A percentile compares a stretch with the other conserved stretches of the same genome.
Conservation (phyloP, 2,888 invertebrate genomes). For the Raillietiella orientalis region DNA sequence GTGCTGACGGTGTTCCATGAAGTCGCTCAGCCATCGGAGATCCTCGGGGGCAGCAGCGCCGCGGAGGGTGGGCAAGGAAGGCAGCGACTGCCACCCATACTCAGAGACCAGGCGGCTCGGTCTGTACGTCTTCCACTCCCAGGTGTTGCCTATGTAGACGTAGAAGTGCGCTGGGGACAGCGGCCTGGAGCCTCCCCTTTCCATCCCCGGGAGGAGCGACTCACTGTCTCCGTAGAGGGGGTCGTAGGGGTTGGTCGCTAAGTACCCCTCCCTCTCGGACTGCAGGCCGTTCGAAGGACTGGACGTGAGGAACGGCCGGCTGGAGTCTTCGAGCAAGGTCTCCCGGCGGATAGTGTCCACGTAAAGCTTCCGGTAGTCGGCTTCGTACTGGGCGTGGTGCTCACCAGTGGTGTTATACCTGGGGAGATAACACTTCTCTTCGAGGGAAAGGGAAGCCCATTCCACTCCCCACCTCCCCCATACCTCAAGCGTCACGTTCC, state of each 20-base stretch:
- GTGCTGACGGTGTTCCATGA: slow-evolving; percentile 53
- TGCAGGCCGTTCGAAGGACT: slow-evolving; percentile 65
- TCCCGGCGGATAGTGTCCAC: slow-evolving; percentile 33
- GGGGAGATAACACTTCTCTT: slow-evolving; percentile 5
- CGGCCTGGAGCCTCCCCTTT: background rate
- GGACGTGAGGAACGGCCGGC: slow-evolving; percentile 38
- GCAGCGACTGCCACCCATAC: slow-evolving; percentile 75
- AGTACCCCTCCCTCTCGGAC: slow-evolving; percentile 35
- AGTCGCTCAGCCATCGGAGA: slow-evolving; percentile 16
- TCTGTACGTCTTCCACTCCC: slow-evolving; percentile 41
- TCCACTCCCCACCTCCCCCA: too few relatives aligned
- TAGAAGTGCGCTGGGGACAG: slow-evolving; percentile 43
- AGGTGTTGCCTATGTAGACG: slow-evolving; percentile 43
- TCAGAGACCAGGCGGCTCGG: slow-evolving; percentile 70
- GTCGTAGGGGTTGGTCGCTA: slow-evolving; percentile 42
- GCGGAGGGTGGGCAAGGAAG: slow-evolving; percentile 30
- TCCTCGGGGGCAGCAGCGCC: slow-evolving; percentile 17
- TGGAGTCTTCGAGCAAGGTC: slow-evolving; percentile 24
- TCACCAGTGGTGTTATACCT: slow-evolving; percentile 16
- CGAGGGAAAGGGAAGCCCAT: background rate
- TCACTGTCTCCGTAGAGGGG: slow-evolving; percentile 51
- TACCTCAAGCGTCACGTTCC: too few relatives aligned
- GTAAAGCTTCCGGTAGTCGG: slow-evolving; percentile 53
- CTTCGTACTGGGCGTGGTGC: slow-evolving; percentile 22
- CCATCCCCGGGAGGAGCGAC: slow-evolving; percentile 6